Evolutionary conservation across 2,113 vertebrate species (phyloP).

Genomic region (Etheostoma spectabile): DNA sequence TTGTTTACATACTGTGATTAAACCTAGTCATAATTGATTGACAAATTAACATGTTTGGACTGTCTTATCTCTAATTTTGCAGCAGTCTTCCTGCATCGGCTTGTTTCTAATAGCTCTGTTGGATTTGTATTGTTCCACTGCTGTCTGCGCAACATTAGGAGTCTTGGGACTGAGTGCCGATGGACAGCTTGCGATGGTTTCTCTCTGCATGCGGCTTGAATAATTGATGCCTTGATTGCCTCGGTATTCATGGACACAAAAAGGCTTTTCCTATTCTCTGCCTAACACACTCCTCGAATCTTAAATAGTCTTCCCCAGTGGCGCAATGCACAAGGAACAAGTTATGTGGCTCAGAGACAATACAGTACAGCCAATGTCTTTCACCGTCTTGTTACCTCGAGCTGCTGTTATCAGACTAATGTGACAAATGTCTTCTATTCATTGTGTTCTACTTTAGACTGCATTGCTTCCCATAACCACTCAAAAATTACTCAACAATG

Average conservation of each 20-base stretch:
- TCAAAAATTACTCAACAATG: slow-evolving; percentile 14
- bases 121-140: slow-evolving; percentile 56
- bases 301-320: slow-evolving; percentile 66
- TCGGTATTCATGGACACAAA: slow-evolving; percentile 78
- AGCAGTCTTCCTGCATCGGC: slow-evolving; percentile 18
- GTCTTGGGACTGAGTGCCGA: slow-evolving; percentile 64
- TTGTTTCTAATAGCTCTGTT: slow-evolving; percentile 52
- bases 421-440: slow-evolving; percentile 31
- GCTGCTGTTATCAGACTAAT: slow-evolving; percentile 31
- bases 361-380: slow-evolving; percentile 47
- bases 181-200: slow-evolving; percentile 71
- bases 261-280: slow-evolving; percentile 80
- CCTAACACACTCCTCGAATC: slow-evolving; percentile 71
- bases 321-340: slow-evolving; percentile 44
- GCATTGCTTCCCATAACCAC: not conserved
- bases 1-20: slow-evolving; percentile 63
- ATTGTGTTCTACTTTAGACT: not conserved
- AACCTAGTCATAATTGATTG: slow-evolving; percentile 55
- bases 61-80: slow-evolving; percentile 59
- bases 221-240: slow-evolving; percentile 83
- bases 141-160: slow-evolving; percentile 65
- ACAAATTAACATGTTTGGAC: slow-evolving; percentile 47
- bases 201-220: slow-evolving; percentile 72
- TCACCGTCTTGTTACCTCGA: slow-evolving; percentile 48
- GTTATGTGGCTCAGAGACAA: slow-evolving; percentile 43